These are phyloP conservation scores for Dryocosmus kuriphilus DNA, from an alignment of 2,888 invertebrate genomes.

Conservation along the genomic window DNA sequence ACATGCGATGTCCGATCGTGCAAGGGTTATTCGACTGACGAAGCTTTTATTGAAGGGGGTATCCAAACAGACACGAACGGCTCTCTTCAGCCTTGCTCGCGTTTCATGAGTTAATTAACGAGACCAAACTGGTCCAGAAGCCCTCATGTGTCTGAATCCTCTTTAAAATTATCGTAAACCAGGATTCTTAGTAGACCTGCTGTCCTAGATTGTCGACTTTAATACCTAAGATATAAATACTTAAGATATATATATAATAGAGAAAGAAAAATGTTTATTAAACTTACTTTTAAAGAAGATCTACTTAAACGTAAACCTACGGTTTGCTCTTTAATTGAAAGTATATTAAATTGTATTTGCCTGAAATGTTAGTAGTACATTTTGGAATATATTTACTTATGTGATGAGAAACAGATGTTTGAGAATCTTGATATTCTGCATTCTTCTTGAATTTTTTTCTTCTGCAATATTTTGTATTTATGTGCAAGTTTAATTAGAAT, in stretches of 20 bases:
- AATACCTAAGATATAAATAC: slow-evolving; percentile 5
- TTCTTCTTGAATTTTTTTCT: neutral
- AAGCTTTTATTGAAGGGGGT: slow-evolving; percentile 1
- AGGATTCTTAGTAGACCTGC: slow-evolving; percentile 4
- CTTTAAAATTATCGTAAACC: slow-evolving; percentile 24
- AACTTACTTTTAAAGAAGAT: neutral
- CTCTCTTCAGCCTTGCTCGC: slow-evolving; percentile 26
- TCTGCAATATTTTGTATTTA: neutral
- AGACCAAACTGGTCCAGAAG: slow-evolving; percentile 29
- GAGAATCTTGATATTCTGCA: slow-evolving; percentile 1
- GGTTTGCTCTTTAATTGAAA: neutral
- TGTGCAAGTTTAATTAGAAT: neutral
- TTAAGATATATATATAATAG: neutral
- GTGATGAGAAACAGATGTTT: neutral
- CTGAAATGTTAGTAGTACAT: neutral
- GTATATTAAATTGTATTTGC: neutral
- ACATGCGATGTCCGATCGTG: slow-evolving; percentile 26
- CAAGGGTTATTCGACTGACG: slow-evolving; percentile 27
- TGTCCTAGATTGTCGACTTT: neutral
- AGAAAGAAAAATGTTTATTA: neutral
- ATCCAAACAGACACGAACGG: slow-evolving; percentile 3
- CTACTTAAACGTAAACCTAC: neutral
- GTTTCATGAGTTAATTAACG: slow-evolving; percentile 38
- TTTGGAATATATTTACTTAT: neutral
- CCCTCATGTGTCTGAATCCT: slow-evolving; percentile 2